Base-by-base conservation (phyloP, 2,113 vertebrate species). In the Pomatostomus ruficeps region DNA sequence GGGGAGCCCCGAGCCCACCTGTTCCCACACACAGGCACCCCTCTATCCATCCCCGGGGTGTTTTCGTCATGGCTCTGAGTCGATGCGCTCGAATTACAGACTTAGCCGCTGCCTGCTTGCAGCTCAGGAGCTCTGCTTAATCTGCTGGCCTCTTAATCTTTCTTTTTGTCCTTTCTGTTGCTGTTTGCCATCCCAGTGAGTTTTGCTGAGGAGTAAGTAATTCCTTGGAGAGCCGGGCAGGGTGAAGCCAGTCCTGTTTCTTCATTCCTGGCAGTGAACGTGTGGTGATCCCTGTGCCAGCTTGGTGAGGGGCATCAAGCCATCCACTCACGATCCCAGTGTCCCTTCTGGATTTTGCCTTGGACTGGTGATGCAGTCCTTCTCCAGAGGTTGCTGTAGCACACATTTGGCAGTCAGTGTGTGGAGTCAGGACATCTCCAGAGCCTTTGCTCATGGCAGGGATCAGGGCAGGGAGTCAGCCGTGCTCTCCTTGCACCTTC, bases 81-180 rank as follows among this genome's bases (percentile, higher is more conserved):
- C 10, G 9, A 70, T 38, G 55, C 40, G 88, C 73, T 88, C 90
- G 40, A 43, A 88, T 89, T 86, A 78, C 85, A 61, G 72, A 72
- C 3, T 95, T 70, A 75, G 73, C 79, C 20, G 79, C 86, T 94
- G 93, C 86, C 88, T 73, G 48, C 12, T 2, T 43, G 66, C 77
- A 61, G 93, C 91, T 95, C 91, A 54, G 89, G 54, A 89, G 78
- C 81, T 94, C 88, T 85, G 67, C 14, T 93, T 96, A 91, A 95
- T 94, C 91, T 89, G 73, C 14, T 72, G 81, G 89, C 65, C 76
- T 95, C 93, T 96, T 95, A 92, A 93, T 96, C 92, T 96, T 72
- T 66, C 36, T 91, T 78, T 92, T 91, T 89, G 87, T 88, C 81
- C 84, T 95, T 88, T 93, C 87, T 79, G 91, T 68, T 70, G 87